Percentiles rank a stretch among this genome's conserved stretches.
phyloP scores from a whole-genome alignment of 2,797 vertebrate species.

The Australoheros facetus region DNA sequence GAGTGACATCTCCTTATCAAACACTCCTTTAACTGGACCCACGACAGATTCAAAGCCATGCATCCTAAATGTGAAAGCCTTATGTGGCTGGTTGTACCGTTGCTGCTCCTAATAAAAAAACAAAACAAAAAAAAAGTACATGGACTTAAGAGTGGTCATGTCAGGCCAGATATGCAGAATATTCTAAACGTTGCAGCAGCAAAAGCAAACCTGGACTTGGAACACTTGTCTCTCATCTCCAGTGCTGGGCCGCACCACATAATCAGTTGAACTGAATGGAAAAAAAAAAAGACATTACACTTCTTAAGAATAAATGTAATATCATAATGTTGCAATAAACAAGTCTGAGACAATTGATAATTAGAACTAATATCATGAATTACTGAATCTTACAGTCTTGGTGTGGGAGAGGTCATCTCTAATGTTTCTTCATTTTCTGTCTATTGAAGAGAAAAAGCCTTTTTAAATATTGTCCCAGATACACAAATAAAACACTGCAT shows the following conservation, averaged over 20 bases:
- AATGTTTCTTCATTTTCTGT: conserved; percentile 91
- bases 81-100: conserved; percentile 98
- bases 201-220: conserved; percentile 92
- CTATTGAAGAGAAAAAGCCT: conserved; percentile 45
- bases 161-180: neutral
- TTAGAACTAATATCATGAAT: neutral
- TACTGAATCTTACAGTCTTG: conserved; percentile 88
- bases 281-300: conserved; percentile 20
- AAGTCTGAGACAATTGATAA: neutral
- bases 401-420: conserved; percentile 87
- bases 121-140: neutral
- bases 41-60: conserved; percentile 98
- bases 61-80: conserved; percentile 97
- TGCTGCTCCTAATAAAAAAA: conserved; percentile 87
- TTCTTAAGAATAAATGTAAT: neutral
- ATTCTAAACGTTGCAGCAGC: neutral
- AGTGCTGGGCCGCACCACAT: conserved; percentile 96
- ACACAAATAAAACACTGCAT: neutral
- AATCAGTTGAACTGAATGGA: no score
- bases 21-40: conserved; percentile 97
- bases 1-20: conserved; percentile 97
- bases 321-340: neutral
- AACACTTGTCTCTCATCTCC: conserved; percentile 96
- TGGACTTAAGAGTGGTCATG: neutral
- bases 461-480: neutral